phyloP scores from a whole-genome alignment of 1,140 invertebrate species.

The Drosophila parvula region DNA sequence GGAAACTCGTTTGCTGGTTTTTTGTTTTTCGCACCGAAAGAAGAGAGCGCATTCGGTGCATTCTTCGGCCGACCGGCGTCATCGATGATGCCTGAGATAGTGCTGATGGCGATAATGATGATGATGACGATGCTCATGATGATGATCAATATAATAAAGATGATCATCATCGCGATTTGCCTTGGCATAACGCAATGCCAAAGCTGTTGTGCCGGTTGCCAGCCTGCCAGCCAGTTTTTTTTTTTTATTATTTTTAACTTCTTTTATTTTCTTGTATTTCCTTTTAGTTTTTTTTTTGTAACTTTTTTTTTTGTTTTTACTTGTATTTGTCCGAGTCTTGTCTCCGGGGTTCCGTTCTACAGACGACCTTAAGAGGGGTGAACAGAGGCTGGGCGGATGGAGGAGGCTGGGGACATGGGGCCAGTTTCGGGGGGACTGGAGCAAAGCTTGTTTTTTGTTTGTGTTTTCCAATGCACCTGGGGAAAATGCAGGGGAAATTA shows the following conservation, averaged over 20 bases:
- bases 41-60: conserved; percentile 33
- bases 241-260: too few relatives aligned
- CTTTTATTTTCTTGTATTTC: conserved; percentile 12
- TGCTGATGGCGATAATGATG: conserved; percentile 53
- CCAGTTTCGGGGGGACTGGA: conserved; percentile 69
- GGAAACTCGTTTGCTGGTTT: conserved; percentile 19
- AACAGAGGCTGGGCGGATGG: conserved; percentile 10
- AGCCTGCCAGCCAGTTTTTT: conserved; percentile 28
- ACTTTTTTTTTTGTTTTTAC: neutral
- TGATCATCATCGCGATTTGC: conserved; percentile 46
- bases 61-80: conserved; percentile 70
- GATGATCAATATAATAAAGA: conserved; percentile 27
- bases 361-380: conserved; percentile 77
- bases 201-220: conserved; percentile 58
- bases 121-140: conserved; percentile 41
- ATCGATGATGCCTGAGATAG: conserved; percentile 58
- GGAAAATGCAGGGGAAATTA: neutral
- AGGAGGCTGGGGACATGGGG: conserved; percentile 1
- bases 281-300: conserved; percentile 1
- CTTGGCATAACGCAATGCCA: conserved; percentile 29
- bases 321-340: conserved; percentile 30
- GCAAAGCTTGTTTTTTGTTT: conserved; percentile 54
- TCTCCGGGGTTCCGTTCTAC: conserved; percentile 72
- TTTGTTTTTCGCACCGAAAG: conserved; percentile 1
- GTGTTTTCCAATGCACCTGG: conserved; percentile 32